Evolutionary conservation across 2,888 invertebrate genomes (phyloP).

Genomic region (Ischnura elegans): DNA sequence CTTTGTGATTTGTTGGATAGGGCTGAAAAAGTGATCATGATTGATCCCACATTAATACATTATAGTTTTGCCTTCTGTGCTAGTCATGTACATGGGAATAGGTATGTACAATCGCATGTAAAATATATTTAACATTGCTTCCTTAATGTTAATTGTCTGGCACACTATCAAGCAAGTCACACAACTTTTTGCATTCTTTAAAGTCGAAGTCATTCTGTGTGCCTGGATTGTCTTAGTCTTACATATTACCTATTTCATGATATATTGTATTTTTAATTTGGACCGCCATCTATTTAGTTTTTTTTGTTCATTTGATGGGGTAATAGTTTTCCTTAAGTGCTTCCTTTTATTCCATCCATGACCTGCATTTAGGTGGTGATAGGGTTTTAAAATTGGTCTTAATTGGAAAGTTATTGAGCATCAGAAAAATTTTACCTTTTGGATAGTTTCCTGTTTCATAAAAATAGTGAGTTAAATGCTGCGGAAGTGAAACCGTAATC

Average conservation of each 20-base stretch:
- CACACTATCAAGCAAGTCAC: constrained; percentile 55
- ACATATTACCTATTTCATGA: not conserved
- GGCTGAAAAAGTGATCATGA: constrained; percentile 95
- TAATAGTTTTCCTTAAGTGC: not conserved
- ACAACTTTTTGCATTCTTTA: constrained; percentile 33
- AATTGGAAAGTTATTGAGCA: not conserved
- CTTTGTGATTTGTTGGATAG: constrained; percentile 96
- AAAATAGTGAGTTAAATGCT: too few relatives aligned
- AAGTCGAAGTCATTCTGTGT: constrained; percentile 48
- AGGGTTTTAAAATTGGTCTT: not conserved
- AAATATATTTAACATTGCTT: not conserved
- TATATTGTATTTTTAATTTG: not conserved
- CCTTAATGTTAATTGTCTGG: constrained; percentile 20
- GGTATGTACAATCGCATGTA: constrained; percentile 81
- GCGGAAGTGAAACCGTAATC: too few relatives aligned
- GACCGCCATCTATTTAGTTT: constrained; percentile 2
- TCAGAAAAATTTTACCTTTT: not conserved
- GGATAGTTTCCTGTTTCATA: not conserved
- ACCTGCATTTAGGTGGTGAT: not conserved
- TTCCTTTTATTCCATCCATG: not conserved
- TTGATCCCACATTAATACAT: constrained; percentile 99
- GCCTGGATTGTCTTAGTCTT: constrained; percentile 20
- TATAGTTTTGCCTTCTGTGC: constrained; percentile 99
- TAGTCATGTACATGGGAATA: constrained; percentile 99
- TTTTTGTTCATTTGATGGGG: not conserved